Percentiles rank a stretch among this genome's conserved stretches.
These are phyloP conservation scores for Crotophaga sulcirostris DNA, from an alignment of 2,113 vertebrate species.

Conservation along the genomic window DNA sequence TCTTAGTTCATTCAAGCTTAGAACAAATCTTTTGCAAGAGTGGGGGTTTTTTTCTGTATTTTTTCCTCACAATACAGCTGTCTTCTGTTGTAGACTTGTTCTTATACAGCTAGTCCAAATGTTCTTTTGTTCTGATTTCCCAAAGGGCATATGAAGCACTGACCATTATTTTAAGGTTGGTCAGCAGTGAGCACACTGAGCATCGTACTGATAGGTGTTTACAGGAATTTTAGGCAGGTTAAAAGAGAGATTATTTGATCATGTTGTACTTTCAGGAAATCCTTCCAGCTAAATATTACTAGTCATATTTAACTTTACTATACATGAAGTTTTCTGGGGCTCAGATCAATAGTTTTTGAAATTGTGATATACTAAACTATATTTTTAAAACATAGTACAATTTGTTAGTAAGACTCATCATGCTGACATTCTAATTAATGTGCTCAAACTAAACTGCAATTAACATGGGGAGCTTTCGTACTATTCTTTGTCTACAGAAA, in stretches of 20 bases:
- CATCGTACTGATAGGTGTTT: not conserved
- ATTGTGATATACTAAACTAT: not conserved
- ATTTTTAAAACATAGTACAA: not conserved
- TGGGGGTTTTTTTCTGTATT: not conserved
- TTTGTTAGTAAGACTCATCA: not conserved
- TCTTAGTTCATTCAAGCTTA: not conserved
- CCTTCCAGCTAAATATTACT: not conserved
- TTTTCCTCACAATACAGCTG: not conserved
- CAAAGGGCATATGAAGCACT: not conserved
- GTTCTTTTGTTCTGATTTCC: slow-evolving; percentile 8
- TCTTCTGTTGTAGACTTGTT: not conserved
- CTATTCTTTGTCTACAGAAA: not conserved
- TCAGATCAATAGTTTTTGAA: not conserved
- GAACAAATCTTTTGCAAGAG: not conserved
- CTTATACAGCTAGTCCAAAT: not conserved
- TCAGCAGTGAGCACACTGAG: not conserved
- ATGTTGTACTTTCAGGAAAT: not conserved
- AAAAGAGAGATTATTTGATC: not conserved
- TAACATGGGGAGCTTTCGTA: not conserved
- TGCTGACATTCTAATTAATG: not conserved
- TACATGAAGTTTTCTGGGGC: not conserved
- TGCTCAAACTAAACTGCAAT: not conserved
- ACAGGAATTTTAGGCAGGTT: not conserved
- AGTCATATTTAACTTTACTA: not conserved
- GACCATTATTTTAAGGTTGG: not conserved